phyloP scores from a whole-genome alignment of 2,113 vertebrate genomes.

The Mobula birostris region DNA sequence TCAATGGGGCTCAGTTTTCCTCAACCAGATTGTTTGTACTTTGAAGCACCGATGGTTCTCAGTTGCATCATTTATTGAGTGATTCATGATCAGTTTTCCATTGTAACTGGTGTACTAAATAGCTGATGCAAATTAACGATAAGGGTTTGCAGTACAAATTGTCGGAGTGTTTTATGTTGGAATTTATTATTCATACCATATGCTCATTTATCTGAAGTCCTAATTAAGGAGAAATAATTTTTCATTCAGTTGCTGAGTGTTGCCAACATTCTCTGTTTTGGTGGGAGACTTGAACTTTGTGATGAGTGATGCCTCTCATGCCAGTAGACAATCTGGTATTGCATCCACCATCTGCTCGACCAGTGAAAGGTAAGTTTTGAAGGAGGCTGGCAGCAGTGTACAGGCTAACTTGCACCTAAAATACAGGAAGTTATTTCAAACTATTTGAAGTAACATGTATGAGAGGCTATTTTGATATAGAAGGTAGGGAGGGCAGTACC shows the following conservation, averaged over 20 bases:
- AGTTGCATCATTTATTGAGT: background rate
- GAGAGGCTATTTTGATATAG: background rate
- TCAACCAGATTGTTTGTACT: background rate
- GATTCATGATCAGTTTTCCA: background rate
- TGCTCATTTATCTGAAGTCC: background rate
- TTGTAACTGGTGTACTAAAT: background rate
- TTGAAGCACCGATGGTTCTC: background rate
- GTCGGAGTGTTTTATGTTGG: background rate
- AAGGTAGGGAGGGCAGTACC: no score
- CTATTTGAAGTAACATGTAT: no score
- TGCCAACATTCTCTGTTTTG: background rate
- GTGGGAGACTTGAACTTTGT: background rate
- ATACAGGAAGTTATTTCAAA: background rate
- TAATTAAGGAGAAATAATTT: background rate
- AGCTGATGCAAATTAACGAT: background rate
- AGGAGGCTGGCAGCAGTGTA: background rate
- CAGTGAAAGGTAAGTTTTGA: background rate
- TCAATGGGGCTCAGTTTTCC: background rate
- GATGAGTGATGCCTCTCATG: background rate
- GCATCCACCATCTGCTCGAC: background rate
- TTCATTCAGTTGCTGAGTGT: background rate
- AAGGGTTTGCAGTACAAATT: background rate
- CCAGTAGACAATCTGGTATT: conserved; percentile 3
- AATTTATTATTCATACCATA: background rate
- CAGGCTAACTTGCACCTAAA: background rate